Evolutionary conservation across 2,113 vertebrate genomes (phyloP), one percentile per base, ranked within the genome.

Genomic region (Sylvietta virens): DNA sequence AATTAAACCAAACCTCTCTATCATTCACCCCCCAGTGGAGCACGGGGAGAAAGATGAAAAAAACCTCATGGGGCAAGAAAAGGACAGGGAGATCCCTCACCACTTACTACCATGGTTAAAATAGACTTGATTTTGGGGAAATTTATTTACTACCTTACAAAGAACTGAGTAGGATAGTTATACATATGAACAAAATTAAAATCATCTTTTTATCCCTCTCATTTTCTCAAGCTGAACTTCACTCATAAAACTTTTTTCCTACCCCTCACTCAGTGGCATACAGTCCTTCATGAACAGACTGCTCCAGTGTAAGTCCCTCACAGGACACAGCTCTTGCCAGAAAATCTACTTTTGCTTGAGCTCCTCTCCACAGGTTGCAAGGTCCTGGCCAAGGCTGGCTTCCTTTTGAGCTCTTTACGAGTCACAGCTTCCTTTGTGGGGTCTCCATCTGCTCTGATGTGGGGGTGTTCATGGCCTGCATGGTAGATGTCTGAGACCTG

Each of bases 201-300:
- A 54, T 0, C 2, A 44, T 7, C 5, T 26, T 17, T 69, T 82
- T 15, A 58, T 13, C 26, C 3, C 2, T 60, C 5, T 12, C 12
- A 22, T 83, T 39, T 86, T 74, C 14, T 35, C 40, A 65, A 60
- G 30, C 11, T 69, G 23, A 62, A 35, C 5, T 58, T 61, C 23
- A 31, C 24, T 40, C 2, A 6, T 35, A 80, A 56, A 14, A 17
- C 5, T 37, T 86, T 31, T 65, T 33, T 47, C 14, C 15, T 70
- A 11, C 2, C 21, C 10, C 26, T 44, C 13, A 33, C 18, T 45
- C 12, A 22, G 12, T 11, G 3, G 7, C 2, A 1, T 42, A 15
- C 12, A 60, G 24, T 45, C 15, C 17, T 76, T 45, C 30, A 61
- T 21, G 26, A 80, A 19, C 7, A 39, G 11, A 45, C 9, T 37